Conservation (phyloP, 1,140 invertebrate genomes). For the Panulirus ornatus region DNA sequence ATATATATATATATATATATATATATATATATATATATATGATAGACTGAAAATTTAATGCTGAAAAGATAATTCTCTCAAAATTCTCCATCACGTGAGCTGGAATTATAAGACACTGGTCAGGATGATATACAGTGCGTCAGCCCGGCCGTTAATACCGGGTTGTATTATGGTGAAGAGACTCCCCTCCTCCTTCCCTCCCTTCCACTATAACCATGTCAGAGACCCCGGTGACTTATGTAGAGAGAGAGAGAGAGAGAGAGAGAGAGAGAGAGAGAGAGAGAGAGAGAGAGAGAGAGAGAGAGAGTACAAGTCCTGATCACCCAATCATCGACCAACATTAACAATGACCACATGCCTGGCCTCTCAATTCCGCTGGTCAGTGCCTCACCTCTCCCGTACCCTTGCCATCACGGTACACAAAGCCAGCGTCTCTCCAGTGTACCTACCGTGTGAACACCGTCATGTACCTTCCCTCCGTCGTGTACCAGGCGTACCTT, state of each 20-base stretch:
- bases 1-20: not conserved
- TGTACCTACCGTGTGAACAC: no score
- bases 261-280: not conserved
- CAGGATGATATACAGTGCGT: not conserved
- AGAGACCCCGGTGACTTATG: not conserved
- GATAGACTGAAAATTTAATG: no score
- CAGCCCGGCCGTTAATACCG: not conserved
- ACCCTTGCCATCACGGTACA: no score
- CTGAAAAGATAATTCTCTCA: not conserved
- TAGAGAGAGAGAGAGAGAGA: no score
- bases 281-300: slow-evolving; percentile 3
- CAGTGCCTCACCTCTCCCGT: no score
- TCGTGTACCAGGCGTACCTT: no score
- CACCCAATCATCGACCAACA: no score
- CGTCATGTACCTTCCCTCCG: no score
- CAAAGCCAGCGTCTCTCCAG: no score
- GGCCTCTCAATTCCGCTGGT: no score
- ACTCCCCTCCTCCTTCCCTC: not conserved
- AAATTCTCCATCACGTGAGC: not conserved
- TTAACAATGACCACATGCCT: no score
- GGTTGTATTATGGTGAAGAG: not conserved
- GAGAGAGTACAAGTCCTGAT: no score
- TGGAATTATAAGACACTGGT: not conserved
- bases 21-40: not conserved
- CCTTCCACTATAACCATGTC: not conserved